Evolutionary conservation across 2,888 invertebrate species (phyloP).

Genomic region (Ferrisia virgata): DNA sequence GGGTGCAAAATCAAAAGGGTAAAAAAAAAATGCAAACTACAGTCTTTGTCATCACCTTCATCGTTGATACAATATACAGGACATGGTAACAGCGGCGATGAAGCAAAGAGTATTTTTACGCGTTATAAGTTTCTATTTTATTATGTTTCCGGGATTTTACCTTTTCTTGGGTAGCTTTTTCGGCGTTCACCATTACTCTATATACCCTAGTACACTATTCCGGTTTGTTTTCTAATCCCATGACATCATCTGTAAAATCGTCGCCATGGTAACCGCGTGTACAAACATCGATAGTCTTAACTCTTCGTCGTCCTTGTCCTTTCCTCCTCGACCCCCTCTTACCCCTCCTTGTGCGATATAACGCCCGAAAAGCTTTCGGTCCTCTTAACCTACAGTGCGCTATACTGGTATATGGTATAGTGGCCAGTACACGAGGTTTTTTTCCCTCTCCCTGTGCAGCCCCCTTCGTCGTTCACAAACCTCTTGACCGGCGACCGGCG

Average conservation of each 20-base stretch:
- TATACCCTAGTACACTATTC: constrained; percentile 19
- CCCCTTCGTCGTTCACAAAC: background rate
- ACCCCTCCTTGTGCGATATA: background rate
- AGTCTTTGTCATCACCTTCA: too few species aligned
- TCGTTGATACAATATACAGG: too few species aligned
- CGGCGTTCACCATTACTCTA: constrained; percentile 1
- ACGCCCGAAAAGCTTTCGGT: background rate
- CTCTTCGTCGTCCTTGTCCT: background rate
- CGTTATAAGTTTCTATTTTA: constrained; percentile 16
- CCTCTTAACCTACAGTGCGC: background rate
- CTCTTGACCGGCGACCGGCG: background rate
- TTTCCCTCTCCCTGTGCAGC: background rate
- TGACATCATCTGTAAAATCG: constrained; percentile 24
- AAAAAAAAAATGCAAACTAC: too few species aligned
- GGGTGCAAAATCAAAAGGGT: too few species aligned
- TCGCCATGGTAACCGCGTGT: constrained; percentile 18
- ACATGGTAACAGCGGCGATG: too few species aligned
- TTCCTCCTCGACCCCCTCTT: background rate
- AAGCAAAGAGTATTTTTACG: background rate
- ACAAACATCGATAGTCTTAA: constrained; percentile 30
- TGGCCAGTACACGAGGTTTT: background rate
- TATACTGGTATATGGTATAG: background rate
- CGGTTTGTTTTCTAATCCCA: constrained; percentile 39
- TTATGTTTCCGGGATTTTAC: constrained; percentile 23
- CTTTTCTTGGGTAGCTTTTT: constrained; percentile 6